Evolutionary conservation across 2,888 invertebrate species (phyloP).

Genomic region (Drosophila diplacantha): DNA sequence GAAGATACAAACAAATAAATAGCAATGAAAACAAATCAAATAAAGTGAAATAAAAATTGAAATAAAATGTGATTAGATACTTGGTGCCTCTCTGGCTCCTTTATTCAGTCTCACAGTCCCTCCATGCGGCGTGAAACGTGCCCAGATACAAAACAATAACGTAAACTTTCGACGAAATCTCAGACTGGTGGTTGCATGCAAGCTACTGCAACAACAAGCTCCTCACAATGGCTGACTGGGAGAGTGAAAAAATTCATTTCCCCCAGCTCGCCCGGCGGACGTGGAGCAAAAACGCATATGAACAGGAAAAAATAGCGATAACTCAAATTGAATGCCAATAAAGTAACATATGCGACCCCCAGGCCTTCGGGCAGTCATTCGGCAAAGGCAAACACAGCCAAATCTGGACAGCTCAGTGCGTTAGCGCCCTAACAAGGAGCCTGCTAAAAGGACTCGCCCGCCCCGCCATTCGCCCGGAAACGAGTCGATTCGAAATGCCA

Average conservation of each 20-base stretch:
- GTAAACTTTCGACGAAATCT: constrained; percentile 59
- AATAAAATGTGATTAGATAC: constrained; percentile 65
- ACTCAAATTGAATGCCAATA: constrained; percentile 76
- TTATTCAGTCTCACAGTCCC: neutral
- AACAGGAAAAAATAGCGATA: constrained; percentile 74
- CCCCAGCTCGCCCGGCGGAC: constrained; percentile 35
- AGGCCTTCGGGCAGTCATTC: constrained; percentile 31
- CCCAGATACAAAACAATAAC: constrained; percentile 43
- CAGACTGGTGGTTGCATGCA: constrained; percentile 52
- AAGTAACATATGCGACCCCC: constrained; percentile 71
- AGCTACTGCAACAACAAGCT: constrained; percentile 28
- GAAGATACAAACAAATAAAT: constrained; percentile 43
- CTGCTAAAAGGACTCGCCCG: constrained; percentile 50
- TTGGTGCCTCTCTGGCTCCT: constrained; percentile 11
- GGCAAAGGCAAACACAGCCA: constrained; percentile 23
- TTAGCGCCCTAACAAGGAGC: constrained; percentile 62
- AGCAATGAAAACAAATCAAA: constrained; percentile 60
- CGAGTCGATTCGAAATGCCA: constrained; percentile 54
- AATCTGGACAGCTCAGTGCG: constrained; percentile 31
- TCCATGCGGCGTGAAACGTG: constrained; percentile 15
- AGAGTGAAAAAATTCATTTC: constrained; percentile 65
- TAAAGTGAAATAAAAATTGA: constrained; percentile 65
- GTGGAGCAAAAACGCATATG: constrained; percentile 51
- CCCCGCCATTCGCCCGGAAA: constrained; percentile 47
- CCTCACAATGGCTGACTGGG: constrained; percentile 41